Evolutionary conservation across 2,797 vertebrate genomes (phyloP), one percentile per base, ranked within the genome.

Genomic region (Coregonus sp.): DNA sequence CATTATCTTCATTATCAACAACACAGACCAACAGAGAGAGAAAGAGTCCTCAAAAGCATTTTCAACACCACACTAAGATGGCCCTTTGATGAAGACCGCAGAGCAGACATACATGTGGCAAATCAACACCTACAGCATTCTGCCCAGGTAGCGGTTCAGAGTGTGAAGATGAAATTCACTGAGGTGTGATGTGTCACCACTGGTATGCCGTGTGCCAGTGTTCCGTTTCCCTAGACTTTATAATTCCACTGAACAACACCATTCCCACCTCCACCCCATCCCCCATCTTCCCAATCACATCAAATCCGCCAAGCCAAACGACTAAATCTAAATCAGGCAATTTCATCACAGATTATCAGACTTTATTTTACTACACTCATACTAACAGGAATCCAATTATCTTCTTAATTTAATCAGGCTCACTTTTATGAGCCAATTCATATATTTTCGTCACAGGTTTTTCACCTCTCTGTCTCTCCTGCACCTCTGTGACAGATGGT

Each of bases 401-500:
- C 73, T 82, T 80, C 77, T 82, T 87, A 86, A 89, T 90, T 90
- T 84, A 89, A 89, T 87, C 83, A 86, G 77, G 68, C 65, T 40
- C 63, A 72, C 65, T 86, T 92, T 86, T 86, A 90, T 89, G 85
- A 84, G 78, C 83, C 75, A 83, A 75, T 88, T 86, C 77, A 85
- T 86, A 51, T 65, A 33, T 77, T 80, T 78, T 77, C 76, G 65
- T 73, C 70, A 77, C 47, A 84, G 66, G 72, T 29, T 70, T 87
- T 61, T 51, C 74, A 78, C 81, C 75, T 73, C 47, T 37, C 25
- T 7, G 61, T 75, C 80, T 54, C 80, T 51, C 31, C 54, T 18
- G 54, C 73, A 71, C 35, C 65, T 74, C 79, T 80, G 61, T 56
- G 71, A 78, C 33, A 69, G 70, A 84, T 70, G 73, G 69, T 70